Conservation (phyloP, 2,888 invertebrate species). For the Epinotia nisella region DNA sequence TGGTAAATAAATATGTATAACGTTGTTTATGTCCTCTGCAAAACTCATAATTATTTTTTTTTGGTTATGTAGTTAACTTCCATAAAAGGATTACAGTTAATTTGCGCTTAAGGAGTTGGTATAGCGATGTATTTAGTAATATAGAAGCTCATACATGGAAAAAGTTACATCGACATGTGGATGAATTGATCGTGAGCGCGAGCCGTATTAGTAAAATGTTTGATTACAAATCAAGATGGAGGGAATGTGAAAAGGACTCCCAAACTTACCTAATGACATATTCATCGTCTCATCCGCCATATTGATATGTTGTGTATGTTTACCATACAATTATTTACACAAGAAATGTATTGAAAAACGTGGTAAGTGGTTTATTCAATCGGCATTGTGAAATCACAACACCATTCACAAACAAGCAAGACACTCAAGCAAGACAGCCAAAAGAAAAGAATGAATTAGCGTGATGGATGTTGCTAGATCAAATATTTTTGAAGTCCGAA, state of each 20-base stretch:
- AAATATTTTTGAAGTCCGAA: not conserved
- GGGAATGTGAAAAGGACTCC: not conserved
- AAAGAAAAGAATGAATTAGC: not conserved
- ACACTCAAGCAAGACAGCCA: too few relatives aligned
- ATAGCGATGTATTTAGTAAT: not conserved
- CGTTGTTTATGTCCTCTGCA: not conserved
- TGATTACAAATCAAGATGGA: constrained; percentile 5
- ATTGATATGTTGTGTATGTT: not conserved
- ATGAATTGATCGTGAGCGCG: not conserved
- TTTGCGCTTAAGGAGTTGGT: not conserved
- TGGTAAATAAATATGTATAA: not conserved
- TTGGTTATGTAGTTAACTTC: not conserved
- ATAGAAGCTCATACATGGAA: not conserved
- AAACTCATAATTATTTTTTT: not conserved
- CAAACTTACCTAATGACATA: constrained; percentile 39
- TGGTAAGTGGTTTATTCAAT: not conserved
- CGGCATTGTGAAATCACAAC: not conserved
- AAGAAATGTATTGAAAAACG: not conserved
- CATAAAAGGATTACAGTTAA: not conserved
- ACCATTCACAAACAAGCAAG: constrained; percentile 1
- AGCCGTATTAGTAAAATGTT: not conserved
- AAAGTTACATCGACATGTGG: not conserved
- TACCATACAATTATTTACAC: not conserved
- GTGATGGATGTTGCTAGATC: constrained; percentile 5
- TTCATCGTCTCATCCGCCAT: constrained; percentile 32